A percentile compares a stretch with the other conserved stretches of the same genome.
These are phyloP conservation scores for Nycticorax nycticorax DNA, from an alignment of 2,113 vertebrate genomes.

Conservation along the genomic window DNA sequence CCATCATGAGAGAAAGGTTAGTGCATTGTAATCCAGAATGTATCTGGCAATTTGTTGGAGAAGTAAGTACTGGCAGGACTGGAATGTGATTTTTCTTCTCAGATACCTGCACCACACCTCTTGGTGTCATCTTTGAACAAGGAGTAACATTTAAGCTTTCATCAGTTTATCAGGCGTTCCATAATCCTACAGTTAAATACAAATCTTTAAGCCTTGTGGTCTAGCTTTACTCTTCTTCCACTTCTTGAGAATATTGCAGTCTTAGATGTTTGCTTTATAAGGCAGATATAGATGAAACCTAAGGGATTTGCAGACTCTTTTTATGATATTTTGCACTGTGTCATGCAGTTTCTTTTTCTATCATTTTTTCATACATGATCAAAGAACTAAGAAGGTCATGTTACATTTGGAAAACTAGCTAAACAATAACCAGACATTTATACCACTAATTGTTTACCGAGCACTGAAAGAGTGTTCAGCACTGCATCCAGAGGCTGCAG, in stretches of 20 bases:
- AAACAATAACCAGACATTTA: background rate
- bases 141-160: background rate
- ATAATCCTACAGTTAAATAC: background rate
- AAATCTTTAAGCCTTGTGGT: background rate
- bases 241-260: background rate
- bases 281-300: background rate
- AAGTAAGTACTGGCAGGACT: background rate
- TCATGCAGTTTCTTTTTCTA: background rate
- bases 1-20: background rate
- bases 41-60: background rate
- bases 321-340: background rate
- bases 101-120: background rate
- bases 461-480: background rate
- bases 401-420: background rate
- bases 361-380: background rate
- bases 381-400: background rate
- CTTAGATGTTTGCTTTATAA: background rate
- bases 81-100: background rate
- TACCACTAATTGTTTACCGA: background rate
- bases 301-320: background rate
- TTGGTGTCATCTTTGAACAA: background rate
- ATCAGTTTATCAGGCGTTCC: background rate
- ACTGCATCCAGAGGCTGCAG: background rate
- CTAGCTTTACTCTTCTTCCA: background rate
- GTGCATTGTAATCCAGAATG: background rate